phyloP scores from a whole-genome alignment of 2,113 vertebrate species.

The Rousettus leschenaultii region DNA sequence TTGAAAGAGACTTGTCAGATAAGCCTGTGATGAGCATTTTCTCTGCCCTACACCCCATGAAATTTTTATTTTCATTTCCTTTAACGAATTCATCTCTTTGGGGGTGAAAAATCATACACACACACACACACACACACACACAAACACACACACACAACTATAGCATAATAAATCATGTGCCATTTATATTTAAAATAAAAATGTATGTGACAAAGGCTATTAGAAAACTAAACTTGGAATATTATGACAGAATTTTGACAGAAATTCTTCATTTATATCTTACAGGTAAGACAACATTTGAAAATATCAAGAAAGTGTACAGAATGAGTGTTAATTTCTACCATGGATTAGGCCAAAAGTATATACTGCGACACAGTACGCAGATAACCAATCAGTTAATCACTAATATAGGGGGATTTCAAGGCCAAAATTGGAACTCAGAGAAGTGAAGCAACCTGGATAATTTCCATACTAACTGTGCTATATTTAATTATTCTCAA shows the following conservation, averaged over 20 bases:
- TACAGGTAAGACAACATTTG: background rate
- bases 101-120: too few relatives aligned
- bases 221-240: conserved; percentile 28
- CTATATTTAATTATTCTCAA: conserved; percentile 6
- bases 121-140: background rate
- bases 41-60: conserved; percentile 72
- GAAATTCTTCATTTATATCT: background rate
- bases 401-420: background rate
- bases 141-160: background rate
- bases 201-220: background rate
- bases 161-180: background rate
- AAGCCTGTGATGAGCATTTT: conserved; percentile 77
- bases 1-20: conserved; percentile 84
- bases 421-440: background rate
- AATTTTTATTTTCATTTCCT: conserved; percentile 80
- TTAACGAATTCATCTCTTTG: conserved; percentile 55
- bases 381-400: background rate
- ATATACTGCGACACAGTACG: background rate
- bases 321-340: background rate
- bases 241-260: background rate
- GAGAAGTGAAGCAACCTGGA: background rate
- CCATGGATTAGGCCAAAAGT: background rate
- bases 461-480: background rate
- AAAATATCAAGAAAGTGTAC: background rate
- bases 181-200: conserved; percentile 41